phyloP scores from a whole-genome alignment of 2,797 vertebrate species.

The Naso thynnoides region DNA sequence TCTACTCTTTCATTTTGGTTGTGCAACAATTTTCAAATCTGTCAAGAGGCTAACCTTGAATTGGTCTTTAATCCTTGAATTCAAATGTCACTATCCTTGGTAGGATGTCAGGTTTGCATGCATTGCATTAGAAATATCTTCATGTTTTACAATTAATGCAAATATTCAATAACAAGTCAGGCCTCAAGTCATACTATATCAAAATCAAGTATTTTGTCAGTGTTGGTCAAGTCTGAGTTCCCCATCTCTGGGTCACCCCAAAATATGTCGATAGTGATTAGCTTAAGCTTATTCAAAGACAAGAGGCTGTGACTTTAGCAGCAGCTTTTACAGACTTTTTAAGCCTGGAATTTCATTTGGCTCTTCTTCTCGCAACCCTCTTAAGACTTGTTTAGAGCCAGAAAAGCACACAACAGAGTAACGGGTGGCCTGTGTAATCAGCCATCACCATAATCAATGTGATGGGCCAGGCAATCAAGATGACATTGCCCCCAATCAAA shows the following conservation, averaged over 20 bases:
- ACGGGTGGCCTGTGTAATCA: neutral
- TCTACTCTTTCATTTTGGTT: too few relatives aligned
- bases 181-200: too few relatives aligned
- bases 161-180: too few relatives aligned
- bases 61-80: too few relatives aligned
- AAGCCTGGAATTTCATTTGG: neutral
- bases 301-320: neutral
- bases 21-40: too few relatives aligned
- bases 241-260: neutral
- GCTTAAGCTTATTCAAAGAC: neutral
- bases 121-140: too few relatives aligned
- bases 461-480: conserved; percentile 18
- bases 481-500: conserved; percentile 15
- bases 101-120: too few relatives aligned
- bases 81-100: too few relatives aligned
- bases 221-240: neutral
- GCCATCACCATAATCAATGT: conserved; percentile 26
- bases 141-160: too few relatives aligned
- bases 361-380: neutral
- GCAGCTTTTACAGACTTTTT: neutral
- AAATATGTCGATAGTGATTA: neutral
- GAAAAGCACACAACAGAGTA: neutral
- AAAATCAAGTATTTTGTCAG: too few relatives aligned
- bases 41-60: too few relatives aligned
- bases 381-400: neutral